Evolutionary conservation across 1,140 invertebrate species (phyloP).

Genomic region (Drosophila rhopaloa): DNA sequence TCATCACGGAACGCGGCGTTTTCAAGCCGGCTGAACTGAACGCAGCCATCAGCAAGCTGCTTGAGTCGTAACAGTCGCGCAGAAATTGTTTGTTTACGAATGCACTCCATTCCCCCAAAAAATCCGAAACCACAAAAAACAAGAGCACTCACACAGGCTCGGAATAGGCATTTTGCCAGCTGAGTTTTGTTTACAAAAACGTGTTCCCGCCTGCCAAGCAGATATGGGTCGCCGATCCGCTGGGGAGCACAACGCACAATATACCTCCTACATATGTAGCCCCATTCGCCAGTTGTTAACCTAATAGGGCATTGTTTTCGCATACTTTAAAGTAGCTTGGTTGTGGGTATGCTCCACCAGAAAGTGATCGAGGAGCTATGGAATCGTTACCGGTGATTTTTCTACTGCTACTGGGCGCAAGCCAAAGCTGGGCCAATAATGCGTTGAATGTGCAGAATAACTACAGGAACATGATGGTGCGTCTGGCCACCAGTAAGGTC

Average conservation of each 20-base stretch:
- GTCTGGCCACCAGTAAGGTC: too few relatives aligned
- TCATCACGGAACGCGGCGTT: conserved; percentile 97
- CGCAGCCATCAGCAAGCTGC: conserved; percentile 67
- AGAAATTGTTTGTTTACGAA: conserved; percentile 52
- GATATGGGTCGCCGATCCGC: conserved; percentile 59
- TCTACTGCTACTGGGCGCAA: conserved; percentile 3
- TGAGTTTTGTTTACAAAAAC: conserved; percentile 59
- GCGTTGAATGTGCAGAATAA: too few relatives aligned
- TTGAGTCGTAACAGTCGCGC: conserved; percentile 64
- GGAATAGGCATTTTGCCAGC: conserved; percentile 56
- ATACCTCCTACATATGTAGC: conserved; percentile 64
- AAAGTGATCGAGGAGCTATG: conserved; percentile 30
- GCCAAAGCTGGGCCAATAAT: conserved; percentile 23
- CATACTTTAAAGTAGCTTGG: conserved; percentile 55
- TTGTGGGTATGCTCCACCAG: conserved; percentile 7
- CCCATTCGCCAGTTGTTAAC: conserved; percentile 60
- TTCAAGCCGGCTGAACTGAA: conserved; percentile 87
- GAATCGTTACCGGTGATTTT: conserved; percentile 27
- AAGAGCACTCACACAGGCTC: conserved; percentile 39
- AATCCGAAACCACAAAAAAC: conserved; percentile 26
- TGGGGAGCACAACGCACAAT: conserved; percentile 72
- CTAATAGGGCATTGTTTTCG: conserved; percentile 28
- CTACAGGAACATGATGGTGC: too few relatives aligned
- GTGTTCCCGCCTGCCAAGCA: conserved; percentile 32
- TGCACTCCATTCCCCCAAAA: conserved; percentile 46